phyloP scores from a whole-genome alignment of 2,797 vertebrate species.

The Pseudochirops corinnae region DNA sequence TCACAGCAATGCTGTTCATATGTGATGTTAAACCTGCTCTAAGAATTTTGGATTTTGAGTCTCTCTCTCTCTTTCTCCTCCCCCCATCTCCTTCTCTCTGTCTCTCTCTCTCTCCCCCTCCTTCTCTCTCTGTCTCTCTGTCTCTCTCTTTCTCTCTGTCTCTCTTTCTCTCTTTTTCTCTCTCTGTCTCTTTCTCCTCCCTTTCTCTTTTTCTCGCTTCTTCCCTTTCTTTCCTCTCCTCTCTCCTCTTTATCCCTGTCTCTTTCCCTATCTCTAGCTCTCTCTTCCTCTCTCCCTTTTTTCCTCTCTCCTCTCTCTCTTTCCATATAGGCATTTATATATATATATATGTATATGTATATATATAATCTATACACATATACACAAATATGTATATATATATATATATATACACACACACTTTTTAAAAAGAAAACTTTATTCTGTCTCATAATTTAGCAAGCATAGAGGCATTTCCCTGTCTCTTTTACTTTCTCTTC shows the following conservation, averaged over 20 bases:
- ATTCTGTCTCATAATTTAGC: not conserved
- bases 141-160: not conserved
- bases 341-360: not conserved
- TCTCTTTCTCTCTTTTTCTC: not conserved
- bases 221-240: not conserved
- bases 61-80: not conserved
- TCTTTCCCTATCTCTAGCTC: not conserved
- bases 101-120: not conserved
- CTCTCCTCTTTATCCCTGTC: not conserved
- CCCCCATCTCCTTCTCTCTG: not conserved
- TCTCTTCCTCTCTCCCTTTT: not conserved
- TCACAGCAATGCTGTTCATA: not conserved
- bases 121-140: not conserved
- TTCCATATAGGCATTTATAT: not conserved
- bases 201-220: accelerated
- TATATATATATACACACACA: not conserved
- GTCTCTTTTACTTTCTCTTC: not conserved
- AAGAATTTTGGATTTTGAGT: not conserved
- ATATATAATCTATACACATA: too few relatives aligned
- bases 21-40: not conserved
- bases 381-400: not conserved
- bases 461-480: not conserved
- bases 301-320: not conserved
- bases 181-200: not conserved
- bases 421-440: not conserved